Percentiles rank a stretch among this genome's conserved stretches.
Evolutionary conservation across 2,113 vertebrate genomes (phyloP).

Genomic region (human): DNA sequence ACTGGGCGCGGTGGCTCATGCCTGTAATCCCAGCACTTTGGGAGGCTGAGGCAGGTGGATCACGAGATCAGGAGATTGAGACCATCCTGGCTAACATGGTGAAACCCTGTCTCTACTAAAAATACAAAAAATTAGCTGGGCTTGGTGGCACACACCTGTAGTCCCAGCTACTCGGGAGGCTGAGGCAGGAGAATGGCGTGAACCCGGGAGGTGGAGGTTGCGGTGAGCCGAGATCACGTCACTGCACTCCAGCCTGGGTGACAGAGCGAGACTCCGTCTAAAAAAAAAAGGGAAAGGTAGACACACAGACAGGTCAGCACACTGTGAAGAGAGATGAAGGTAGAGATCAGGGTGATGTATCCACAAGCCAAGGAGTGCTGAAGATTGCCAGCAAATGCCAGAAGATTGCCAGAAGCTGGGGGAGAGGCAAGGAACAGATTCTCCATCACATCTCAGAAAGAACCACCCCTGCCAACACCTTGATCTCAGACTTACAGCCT

Average conservation of each 20-base stretch:
- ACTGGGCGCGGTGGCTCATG: too few species aligned
- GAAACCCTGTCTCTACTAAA: too few species aligned
- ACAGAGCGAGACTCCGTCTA: too few species aligned
- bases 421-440: neutral
- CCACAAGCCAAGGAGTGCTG: neutral
- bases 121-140: too few species aligned
- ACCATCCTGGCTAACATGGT: too few species aligned
- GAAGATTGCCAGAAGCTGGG: neutral
- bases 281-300: neutral
- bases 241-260: too few species aligned
- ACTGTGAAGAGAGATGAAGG: neutral
- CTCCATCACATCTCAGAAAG: neutral
- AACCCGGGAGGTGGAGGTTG: rapidly evolving
- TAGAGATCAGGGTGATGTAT: neutral
- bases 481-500: neutral
- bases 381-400: neutral
- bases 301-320: neutral
- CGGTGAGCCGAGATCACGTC: rapidly evolving
- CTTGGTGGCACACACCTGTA: too few species aligned
- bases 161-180: too few species aligned
- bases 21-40: too few species aligned
- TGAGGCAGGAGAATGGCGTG: too few species aligned
- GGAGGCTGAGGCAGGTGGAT: too few species aligned
- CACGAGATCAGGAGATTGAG: too few species aligned
- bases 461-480: rapidly evolving